Evolutionary conservation across 2,113 vertebrate species (phyloP).

Genomic region (Isichthys henryi): DNA sequence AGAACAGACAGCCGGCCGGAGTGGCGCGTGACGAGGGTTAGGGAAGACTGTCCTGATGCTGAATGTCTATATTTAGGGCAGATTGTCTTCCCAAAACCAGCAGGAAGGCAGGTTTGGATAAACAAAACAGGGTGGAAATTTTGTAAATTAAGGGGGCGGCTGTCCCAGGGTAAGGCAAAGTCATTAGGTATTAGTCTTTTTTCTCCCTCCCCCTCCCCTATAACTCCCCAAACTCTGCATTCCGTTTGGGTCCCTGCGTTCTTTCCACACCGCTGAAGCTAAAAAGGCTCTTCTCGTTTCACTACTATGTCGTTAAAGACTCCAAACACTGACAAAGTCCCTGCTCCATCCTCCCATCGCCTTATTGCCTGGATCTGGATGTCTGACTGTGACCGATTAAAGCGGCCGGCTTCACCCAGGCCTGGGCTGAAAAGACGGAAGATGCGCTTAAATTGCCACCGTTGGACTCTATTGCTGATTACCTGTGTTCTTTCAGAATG

Average conservation of each 20-base stretch:
- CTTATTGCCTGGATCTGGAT: not conserved
- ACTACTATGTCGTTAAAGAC: not conserved
- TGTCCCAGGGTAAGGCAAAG: not conserved
- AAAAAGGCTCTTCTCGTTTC: not conserved
- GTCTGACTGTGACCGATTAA: not conserved
- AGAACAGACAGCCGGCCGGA: not conserved
- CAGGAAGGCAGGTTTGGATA: not conserved
- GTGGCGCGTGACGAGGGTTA: not conserved
- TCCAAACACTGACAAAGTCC: not conserved
- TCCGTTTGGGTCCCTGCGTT: not conserved
- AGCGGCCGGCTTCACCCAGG: not conserved
- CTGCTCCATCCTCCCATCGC: not conserved
- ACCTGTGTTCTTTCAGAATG: not conserved
- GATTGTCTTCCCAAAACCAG: not conserved
- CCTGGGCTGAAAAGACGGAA: not conserved
- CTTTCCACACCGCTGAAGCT: not conserved
- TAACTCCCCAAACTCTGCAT: not conserved
- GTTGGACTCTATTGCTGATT: not conserved
- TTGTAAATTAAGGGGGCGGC: not conserved
- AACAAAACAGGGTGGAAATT: not conserved
- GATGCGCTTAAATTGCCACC: not conserved
- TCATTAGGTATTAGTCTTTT: not conserved
- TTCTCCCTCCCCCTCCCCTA: not conserved
- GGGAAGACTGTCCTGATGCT: not conserved
- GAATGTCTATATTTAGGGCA: not conserved